Conservation (phyloP, 2,113 vertebrate genomes). For the Ancistrus triradiatus region DNA sequence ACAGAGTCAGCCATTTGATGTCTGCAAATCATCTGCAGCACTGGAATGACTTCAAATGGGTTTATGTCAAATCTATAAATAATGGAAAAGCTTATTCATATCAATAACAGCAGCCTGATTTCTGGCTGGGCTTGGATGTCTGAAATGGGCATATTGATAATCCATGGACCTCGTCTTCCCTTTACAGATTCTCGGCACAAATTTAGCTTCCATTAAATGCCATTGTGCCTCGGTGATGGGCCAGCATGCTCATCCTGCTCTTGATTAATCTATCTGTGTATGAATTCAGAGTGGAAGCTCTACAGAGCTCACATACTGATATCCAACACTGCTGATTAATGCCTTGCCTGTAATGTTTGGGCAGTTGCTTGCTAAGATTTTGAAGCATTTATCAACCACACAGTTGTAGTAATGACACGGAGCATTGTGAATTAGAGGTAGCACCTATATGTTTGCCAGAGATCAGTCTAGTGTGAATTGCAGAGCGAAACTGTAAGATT, state of each 20-base stretch:
- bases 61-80: neutral
- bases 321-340: slow-evolving; percentile 12
- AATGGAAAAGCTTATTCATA: slow-evolving; percentile 5
- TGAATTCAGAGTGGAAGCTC: slow-evolving; percentile 13
- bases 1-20: slow-evolving; percentile 10
- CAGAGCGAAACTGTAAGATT: slow-evolving; percentile 30
- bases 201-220: slow-evolving; percentile 26
- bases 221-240: slow-evolving; percentile 4
- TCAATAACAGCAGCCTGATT: neutral
- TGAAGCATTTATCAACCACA: slow-evolving; percentile 12
- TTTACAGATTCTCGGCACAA: slow-evolving; percentile 5
- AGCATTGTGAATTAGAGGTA: neutral
- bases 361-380: slow-evolving; percentile 11
- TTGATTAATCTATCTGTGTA: slow-evolving; percentile 8
- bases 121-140: neutral
- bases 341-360: neutral
- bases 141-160: slow-evolving; percentile 1
- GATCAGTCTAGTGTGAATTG: slow-evolving; percentile 9
- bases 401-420: slow-evolving; percentile 2
- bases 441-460: slow-evolving; percentile 17
- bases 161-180: neutral
- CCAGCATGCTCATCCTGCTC: slow-evolving; percentile 7
- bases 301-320: neutral
- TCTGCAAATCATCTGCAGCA: neutral
- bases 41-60: too few relatives aligned